Percentiles rank a stretch among this genome's conserved stretches.
Conservation (phyloP, 2,797 vertebrate genomes). For the Arnoldichthys spilopterus region DNA sequence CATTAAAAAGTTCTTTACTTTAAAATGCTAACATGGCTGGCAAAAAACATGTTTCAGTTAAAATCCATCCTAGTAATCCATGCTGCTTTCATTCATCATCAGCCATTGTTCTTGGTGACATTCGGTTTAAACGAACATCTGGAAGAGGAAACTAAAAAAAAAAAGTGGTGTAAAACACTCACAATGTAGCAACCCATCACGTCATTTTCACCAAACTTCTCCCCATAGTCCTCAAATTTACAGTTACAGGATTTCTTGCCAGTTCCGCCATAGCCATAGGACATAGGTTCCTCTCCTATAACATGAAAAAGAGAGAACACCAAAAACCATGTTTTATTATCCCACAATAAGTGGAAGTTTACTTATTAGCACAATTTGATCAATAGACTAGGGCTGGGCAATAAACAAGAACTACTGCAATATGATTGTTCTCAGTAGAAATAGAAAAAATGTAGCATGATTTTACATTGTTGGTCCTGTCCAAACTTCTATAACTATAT, state of each 20-base stretch:
- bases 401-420: too few relatives aligned
- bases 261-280: constrained; percentile 93
- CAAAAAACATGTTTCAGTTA: neutral
- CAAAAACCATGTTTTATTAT: neutral
- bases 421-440: too few relatives aligned
- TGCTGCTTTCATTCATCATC: neutral
- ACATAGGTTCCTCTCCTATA: constrained; percentile 89
- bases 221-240: constrained; percentile 91
- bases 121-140: neutral
- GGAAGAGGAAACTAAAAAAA: neutral
- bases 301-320: neutral
- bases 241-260: constrained; percentile 90
- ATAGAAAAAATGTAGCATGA: too few relatives aligned
- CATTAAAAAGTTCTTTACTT: neutral
- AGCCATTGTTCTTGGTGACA: neutral
- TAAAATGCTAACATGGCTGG: neutral
- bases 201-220: constrained; percentile 90
- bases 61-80: neutral
- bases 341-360: neutral
- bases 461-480: too few relatives aligned
- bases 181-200: constrained; percentile 92
- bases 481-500: too few relatives aligned
- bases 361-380: too few relatives aligned
- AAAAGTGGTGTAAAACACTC: constrained; percentile 59
- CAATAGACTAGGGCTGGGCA: too few relatives aligned